Evolutionary conservation across 2,113 vertebrate genomes (phyloP), one percentile per base, ranked within the genome.

Genomic region (Bubo bubo): DNA sequence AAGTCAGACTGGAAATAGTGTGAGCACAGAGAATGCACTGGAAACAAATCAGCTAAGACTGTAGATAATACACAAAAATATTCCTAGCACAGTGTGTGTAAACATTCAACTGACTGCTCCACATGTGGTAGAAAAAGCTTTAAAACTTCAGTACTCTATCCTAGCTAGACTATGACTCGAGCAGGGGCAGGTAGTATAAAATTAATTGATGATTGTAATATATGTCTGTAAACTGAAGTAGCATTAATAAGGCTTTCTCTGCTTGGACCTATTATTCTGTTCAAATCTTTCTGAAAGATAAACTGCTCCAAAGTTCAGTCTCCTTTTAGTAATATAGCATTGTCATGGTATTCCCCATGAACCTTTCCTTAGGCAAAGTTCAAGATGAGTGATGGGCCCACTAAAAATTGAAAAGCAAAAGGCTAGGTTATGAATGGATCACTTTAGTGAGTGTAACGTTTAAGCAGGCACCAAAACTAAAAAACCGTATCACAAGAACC

Each of bases 251-350:
- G 89, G 32, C 56, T 93, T 93, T 28, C 35, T 97, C 41, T 83
- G 53, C 37, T 89, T 91, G n/a, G 70, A 96, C 62, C 49, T 93
- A 82, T 15, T 87, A 21, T 45, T 97, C 80, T 62, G 86, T 81
- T 95, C 83, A 96, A 95, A 84, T 21, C 49, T 94, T 97, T 96
- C 80, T 94, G 76, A 94, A 97, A 96, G 94, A 97, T 79, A 95
- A 96, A 94, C 72, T 95, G 70, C 70, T 83, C 67, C 20, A 94
- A 96, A 97, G 82, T 92, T 92, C 82, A 94, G 55, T 52, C 74
- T 85, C 41, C 76, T 93, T 94, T 89, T 74, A 86, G 67, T 91
- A 97, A 97, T 88, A 97, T 37, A 97, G 53, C 70, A 70, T 91
- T 97, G 91, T 82, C 88, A 59, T 41, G 16, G 79, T 89, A 64